Percentiles rank a stretch among this genome's conserved stretches.
Conservation (phyloP, 2,797 vertebrate species). For the Protonibea diacanthus region DNA sequence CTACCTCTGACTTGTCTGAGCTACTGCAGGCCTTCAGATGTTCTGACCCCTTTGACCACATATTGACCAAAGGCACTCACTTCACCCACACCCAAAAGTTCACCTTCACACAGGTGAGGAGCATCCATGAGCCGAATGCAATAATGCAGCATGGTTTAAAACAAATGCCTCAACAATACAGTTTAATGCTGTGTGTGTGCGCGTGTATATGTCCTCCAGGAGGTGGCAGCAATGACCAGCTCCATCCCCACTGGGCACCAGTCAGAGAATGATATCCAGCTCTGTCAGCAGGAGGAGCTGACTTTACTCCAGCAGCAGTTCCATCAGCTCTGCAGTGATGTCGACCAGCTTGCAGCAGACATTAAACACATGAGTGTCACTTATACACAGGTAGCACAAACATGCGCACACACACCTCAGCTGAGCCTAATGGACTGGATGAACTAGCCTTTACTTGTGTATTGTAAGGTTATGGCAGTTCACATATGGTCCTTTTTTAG, state of each 20-base stretch:
- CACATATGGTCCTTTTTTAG: too few species aligned
- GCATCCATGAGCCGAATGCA: fast-evolving
- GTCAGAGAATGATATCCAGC: slow-evolving; percentile 83
- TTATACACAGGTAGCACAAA: slow-evolving; percentile 83
- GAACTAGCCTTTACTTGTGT: not conserved
- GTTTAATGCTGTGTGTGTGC: not conserved
- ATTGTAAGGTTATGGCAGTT: too few species aligned
- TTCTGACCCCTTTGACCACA: slow-evolving; percentile 58
- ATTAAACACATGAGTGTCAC: slow-evolving; percentile 85
- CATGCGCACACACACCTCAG: not conserved
- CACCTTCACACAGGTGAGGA: slow-evolving; percentile 87
- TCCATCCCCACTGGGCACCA: slow-evolving; percentile 67
- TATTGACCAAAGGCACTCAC: slow-evolving; percentile 88
- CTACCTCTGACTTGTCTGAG: slow-evolving; percentile 86
- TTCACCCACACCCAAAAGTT: slow-evolving; percentile 94
- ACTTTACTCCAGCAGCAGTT: slow-evolving; percentile 83
- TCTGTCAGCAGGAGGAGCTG: slow-evolving; percentile 86
- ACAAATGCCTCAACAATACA: not conserved
- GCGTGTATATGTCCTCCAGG: slow-evolving; percentile 64
- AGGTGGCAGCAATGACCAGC: slow-evolving; percentile 73
- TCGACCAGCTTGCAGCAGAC: slow-evolving; percentile 83
- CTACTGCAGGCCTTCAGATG: slow-evolving; percentile 85
- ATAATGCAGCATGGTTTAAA: not conserved
- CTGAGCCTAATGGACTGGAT: too few species aligned
- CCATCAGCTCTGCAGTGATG: slow-evolving; percentile 82